These are phyloP conservation scores for Naso thynnoides DNA, from an alignment of 2,797 vertebrate genomes.

Conservation along the genomic window DNA sequence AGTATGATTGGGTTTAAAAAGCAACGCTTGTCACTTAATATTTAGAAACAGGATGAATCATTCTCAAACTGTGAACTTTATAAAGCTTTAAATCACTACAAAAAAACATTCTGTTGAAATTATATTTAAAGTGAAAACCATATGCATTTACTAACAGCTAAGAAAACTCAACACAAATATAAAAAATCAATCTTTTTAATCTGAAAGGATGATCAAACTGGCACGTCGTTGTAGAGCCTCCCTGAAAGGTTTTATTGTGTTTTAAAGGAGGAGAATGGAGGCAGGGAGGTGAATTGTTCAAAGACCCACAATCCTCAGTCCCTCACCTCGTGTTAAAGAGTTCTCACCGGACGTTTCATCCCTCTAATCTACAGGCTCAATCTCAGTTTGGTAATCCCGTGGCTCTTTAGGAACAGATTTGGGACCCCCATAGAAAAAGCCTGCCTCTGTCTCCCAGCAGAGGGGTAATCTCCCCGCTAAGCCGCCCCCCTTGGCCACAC, in stretches of 20 bases:
- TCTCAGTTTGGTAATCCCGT: constrained; percentile 54
- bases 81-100: neutral
- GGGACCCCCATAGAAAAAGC: constrained; percentile 53
- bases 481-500: constrained; percentile 24
- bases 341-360: constrained; percentile 56
- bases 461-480: constrained; percentile 58
- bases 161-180: neutral
- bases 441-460: constrained; percentile 38
- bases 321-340: constrained; percentile 2
- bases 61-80: neutral
- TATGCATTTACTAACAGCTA: neutral
- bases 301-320: constrained; percentile 16
- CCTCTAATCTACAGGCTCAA: constrained; percentile 59
- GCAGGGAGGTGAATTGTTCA: constrained; percentile 35
- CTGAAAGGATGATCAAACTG: neutral
- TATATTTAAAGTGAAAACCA: neutral
- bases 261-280: neutral
- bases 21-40: neutral
- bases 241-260: constrained; percentile 11
- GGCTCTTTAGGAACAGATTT: constrained; percentile 62
- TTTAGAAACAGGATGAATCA: constrained; percentile 12
- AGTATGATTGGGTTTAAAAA: neutral
- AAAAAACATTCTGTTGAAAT: too few species aligned
- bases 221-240: neutral
- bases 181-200: neutral